Evolutionary conservation across 2,113 vertebrate species (phyloP).

Genomic region (Gobio gobio): DNA sequence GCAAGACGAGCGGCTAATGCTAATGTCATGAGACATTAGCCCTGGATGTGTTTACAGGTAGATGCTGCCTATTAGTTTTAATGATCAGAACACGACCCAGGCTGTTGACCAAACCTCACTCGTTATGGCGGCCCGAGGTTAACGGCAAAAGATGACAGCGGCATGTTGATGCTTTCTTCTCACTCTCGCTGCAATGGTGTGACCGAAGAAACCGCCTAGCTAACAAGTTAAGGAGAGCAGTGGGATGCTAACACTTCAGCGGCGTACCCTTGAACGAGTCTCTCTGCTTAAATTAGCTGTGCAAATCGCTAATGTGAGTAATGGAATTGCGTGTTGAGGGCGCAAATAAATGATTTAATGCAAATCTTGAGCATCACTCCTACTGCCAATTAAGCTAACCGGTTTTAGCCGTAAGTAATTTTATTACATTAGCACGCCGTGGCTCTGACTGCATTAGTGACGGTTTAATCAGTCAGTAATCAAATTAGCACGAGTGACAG

Average conservation of each 20-base stretch:
- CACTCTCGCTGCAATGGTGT: no score
- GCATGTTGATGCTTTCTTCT: background rate
- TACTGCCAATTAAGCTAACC: conserved; percentile 83
- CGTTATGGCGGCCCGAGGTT: background rate
- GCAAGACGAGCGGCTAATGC: conserved; percentile 61
- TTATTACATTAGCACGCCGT: conserved; percentile 81
- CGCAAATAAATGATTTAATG: conserved; percentile 83
- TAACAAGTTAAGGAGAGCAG: background rate
- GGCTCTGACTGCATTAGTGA: conserved; percentile 80
- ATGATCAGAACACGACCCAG: background rate
- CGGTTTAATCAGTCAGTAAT: conserved; percentile 81
- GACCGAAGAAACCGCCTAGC: background rate
- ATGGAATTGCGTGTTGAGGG: conserved; percentile 75
- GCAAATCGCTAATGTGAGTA: conserved; percentile 75
- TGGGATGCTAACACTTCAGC: conserved; percentile 49
- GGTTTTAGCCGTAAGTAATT: conserved; percentile 82
- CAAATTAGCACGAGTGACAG: conserved; percentile 76
- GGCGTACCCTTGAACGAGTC: conserved; percentile 74
- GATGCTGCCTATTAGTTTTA: conserved; percentile 19
- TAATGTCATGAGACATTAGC: conserved; percentile 52
- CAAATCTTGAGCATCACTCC: conserved; percentile 77
- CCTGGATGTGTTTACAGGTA: conserved; percentile 46
- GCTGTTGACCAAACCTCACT: background rate
- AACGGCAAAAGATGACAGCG: background rate
- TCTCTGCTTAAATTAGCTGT: conserved; percentile 71